Conservation (phyloP, 2,888 invertebrate species). For the Melanostoma mellinum region DNA sequence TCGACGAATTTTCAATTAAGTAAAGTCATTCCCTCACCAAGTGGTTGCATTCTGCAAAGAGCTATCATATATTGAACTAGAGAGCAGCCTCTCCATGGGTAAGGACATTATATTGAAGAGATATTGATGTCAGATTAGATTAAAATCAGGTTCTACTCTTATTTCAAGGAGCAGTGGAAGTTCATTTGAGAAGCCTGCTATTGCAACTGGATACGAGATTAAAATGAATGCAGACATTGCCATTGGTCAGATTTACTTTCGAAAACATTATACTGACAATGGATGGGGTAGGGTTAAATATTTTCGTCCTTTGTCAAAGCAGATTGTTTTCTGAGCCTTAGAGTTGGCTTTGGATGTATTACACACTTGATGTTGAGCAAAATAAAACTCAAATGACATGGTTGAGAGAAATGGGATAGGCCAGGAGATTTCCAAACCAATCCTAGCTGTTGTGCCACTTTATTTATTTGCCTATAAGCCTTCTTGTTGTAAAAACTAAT, state of each 20-base stretch:
- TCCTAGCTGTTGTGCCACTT: no score
- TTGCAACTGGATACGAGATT: constrained; percentile 20
- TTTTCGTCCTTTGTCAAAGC: no score
- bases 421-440: no score
- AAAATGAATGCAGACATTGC: constrained; percentile 27
- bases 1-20: constrained; percentile 68
- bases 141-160: constrained; percentile 4
- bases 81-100: not conserved
- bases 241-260: not conserved
- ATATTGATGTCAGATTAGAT: constrained; percentile 42
- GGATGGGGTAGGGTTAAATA: not conserved
- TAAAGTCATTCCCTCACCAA: constrained; percentile 30
- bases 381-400: no score
- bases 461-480: no score
- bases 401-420: no score
- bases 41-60: constrained; percentile 19
- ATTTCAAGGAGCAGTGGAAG: constrained; percentile 2
- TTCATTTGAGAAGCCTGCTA: constrained; percentile 1
- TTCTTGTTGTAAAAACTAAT: no score
- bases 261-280: not conserved
- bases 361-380: no score
- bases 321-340: no score
- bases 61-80: constrained; percentile 13
- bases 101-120: constrained; percentile 41
- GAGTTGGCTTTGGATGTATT: no score